Conservation (phyloP, 2,797 vertebrate genomes). For the Gambusia yucatana region DNA sequence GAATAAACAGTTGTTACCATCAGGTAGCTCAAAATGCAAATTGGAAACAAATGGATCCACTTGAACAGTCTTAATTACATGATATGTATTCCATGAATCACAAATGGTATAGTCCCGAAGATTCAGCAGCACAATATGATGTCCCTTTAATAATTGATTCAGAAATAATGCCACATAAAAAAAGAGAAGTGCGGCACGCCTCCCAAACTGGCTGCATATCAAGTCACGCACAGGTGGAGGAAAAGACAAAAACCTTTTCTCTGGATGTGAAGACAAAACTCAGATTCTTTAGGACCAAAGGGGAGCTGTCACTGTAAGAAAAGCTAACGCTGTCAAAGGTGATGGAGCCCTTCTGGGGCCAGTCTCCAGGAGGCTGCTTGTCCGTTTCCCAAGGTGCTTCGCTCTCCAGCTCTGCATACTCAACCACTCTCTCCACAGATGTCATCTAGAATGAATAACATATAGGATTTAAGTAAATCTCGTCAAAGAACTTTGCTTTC, state of each 20-base stretch:
- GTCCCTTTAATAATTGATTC: conserved; percentile 85
- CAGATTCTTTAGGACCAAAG: conserved; percentile 89
- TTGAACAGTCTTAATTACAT: conserved; percentile 86
- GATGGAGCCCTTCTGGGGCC: conserved; percentile 90
- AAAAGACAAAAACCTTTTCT: conserved; percentile 87
- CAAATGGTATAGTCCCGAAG: conserved; percentile 80
- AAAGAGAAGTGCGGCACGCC: conserved; percentile 63
- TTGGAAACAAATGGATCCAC: conserved; percentile 81
- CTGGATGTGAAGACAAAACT: conserved; percentile 86
- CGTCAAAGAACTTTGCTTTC: neutral
- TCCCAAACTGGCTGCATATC: conserved; percentile 72
- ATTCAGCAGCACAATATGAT: conserved; percentile 77
- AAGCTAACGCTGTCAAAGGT: conserved; percentile 92
- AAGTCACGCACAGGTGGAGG: conserved; percentile 60
- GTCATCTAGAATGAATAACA: conserved; percentile 81
- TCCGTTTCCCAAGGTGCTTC: conserved; percentile 91
- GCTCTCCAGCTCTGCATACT: conserved; percentile 92
- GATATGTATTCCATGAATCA: conserved; percentile 88
- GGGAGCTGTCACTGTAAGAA: conserved; percentile 87
- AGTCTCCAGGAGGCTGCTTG: conserved; percentile 84
- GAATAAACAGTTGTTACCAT: conserved; percentile 79
- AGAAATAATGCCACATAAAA: conserved; percentile 76
- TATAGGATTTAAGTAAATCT: neutral
- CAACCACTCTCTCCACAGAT: conserved; percentile 93
- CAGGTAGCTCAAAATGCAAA: conserved; percentile 82